phyloP scores from a whole-genome alignment of 37 sponge, comb jelly and placozoan species.

The Dysidea cf. avara region DNA sequence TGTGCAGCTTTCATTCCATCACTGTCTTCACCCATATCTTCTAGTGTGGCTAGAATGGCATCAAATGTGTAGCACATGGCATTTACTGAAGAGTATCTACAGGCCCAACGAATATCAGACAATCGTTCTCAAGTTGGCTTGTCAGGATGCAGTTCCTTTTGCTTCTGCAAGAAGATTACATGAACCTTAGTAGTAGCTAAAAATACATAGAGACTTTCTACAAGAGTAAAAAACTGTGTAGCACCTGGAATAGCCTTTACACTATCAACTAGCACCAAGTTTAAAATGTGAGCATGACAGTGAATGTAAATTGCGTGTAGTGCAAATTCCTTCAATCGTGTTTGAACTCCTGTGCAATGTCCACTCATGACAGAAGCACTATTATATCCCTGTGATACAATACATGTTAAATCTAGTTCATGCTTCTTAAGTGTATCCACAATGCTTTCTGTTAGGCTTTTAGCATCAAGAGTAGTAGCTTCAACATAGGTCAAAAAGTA shows the following conservation, averaged over 20 bases:
- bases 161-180: conserved; percentile 47
- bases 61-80: conserved; percentile 53
- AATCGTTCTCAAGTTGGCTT: conserved; percentile 41
- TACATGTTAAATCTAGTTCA: conserved; percentile 26
- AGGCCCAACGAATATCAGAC: conserved; percentile 74
- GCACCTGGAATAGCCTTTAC: conserved; percentile 42
- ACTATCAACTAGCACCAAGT: conserved; percentile 62
- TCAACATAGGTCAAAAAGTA: conserved; percentile 53
- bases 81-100: conserved; percentile 57
- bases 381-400: conserved; percentile 65
- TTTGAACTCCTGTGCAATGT: conserved; percentile 54
- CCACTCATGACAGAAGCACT: conserved; percentile 79
- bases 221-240: conserved; percentile 50
- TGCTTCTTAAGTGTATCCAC: conserved; percentile 39
- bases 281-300: conserved; percentile 65
- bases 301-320: conserved; percentile 64
- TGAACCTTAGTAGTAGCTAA: conserved; percentile 44
- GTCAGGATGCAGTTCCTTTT: conserved; percentile 56
- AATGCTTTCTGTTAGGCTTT: conserved; percentile 50
- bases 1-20: conserved; percentile 53
- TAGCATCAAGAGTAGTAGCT: conserved; percentile 36
- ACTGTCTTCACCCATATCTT: conserved; percentile 50
- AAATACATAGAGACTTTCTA: conserved; percentile 49
- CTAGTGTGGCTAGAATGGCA: conserved; percentile 56
- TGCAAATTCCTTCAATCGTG: conserved; percentile 43